Percentiles rank a stretch among this genome's conserved stretches.
These are phyloP conservation scores for Philotrypesis tridentata DNA, from an alignment of 1,140 invertebrate genomes.

Conservation along the genomic window DNA sequence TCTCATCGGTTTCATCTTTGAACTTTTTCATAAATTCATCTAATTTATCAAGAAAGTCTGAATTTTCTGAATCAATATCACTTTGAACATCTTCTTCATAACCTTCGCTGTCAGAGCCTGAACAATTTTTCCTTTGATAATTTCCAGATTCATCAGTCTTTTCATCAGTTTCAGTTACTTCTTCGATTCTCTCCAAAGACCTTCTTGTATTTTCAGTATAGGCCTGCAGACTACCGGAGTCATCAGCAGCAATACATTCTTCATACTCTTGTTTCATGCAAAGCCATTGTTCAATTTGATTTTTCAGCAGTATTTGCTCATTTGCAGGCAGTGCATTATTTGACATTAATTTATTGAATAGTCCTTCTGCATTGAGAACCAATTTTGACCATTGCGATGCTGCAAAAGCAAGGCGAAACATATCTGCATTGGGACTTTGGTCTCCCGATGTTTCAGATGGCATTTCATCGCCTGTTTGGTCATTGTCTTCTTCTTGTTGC, in stretches of 20 bases:
- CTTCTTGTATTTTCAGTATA: conserved; percentile 73
- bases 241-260: conserved; percentile 83
- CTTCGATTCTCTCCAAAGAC: conserved; percentile 79
- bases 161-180: conserved; percentile 75
- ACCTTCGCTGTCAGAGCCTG: conserved; percentile 66
- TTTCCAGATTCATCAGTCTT: conserved; percentile 69
- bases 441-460: conserved; percentile 70
- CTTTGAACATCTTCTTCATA: conserved; percentile 76
- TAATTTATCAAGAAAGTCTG: conserved; percentile 81
- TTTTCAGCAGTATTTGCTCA: conserved; percentile 75
- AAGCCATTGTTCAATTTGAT: conserved; percentile 88
- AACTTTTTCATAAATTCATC: conserved; percentile 83
- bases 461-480: conserved; percentile 69
- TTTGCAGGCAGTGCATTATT: conserved; percentile 78
- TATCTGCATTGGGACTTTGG: conserved; percentile 68
- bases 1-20: conserved; percentile 79
- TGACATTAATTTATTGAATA: conserved; percentile 81
- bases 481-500: conserved; percentile 64
- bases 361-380: conserved; percentile 87
- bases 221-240: conserved; percentile 67
- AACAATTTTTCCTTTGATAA: conserved; percentile 59
- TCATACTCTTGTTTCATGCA: conserved; percentile 89
- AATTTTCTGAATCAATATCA: conserved; percentile 78
- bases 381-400: conserved; percentile 87
- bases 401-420: conserved; percentile 86